phyloP scores from a whole-genome alignment of 2,797 vertebrate genomes.

The Alcedo quadribrachys region DNA sequence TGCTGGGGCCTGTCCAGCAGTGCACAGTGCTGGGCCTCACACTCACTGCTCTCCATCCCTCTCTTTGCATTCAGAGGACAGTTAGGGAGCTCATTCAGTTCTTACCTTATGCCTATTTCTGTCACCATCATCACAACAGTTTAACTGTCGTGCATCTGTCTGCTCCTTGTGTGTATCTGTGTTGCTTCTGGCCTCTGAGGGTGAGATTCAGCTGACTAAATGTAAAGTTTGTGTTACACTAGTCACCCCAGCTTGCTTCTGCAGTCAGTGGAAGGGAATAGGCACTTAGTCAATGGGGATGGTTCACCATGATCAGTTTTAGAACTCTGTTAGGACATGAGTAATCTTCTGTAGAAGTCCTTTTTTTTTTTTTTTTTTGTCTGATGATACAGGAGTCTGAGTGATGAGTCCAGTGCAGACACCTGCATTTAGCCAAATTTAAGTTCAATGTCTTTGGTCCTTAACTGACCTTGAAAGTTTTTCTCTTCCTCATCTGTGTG shows the following conservation, averaged over 20 bases:
- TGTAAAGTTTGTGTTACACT: neutral
- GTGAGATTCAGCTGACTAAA: neutral
- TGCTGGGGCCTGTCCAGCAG: neutral
- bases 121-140: neutral
- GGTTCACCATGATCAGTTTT: neutral
- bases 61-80: neutral
- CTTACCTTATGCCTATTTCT: neutral
- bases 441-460: neutral
- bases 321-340: neutral
- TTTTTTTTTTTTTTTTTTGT: neutral
- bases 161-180: neutral
- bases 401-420: neutral
- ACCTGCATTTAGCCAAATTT: neutral
- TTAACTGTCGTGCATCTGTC: neutral
- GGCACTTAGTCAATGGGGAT: slow-evolving; percentile 5
- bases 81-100: neutral
- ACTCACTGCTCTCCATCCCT: neutral
- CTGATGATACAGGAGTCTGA: neutral
- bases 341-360: neutral
- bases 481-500: neutral
- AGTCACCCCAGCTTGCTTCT: neutral
- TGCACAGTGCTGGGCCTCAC: neutral
- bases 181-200: neutral
- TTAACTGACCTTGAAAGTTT: neutral
- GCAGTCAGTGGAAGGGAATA: neutral